Evolutionary conservation across 2,113 vertebrate species (phyloP).

Genomic region (Cephalopterus ornatus): DNA sequence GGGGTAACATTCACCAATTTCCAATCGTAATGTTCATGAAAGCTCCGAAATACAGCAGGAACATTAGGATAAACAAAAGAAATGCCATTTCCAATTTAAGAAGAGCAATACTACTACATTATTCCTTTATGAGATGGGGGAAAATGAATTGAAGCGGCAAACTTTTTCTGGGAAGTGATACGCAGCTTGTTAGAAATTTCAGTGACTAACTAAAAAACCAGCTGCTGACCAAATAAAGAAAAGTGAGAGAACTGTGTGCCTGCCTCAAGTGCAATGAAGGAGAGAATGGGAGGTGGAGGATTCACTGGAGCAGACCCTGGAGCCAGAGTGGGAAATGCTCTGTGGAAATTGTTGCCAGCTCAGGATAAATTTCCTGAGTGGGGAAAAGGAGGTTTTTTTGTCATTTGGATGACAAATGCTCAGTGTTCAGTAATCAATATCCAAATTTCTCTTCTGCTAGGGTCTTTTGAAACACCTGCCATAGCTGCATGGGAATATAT

Average conservation of each 20-base stretch:
- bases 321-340: not conserved
- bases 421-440: not conserved
- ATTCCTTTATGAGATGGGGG: not conserved
- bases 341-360: not conserved
- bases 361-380: not conserved
- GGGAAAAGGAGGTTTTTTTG: not conserved
- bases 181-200: not conserved
- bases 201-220: not conserved
- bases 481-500: not conserved
- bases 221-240: not conserved
- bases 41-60: not conserved
- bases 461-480: not conserved
- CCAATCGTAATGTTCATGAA: not conserved
- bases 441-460: not conserved
- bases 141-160: not conserved
- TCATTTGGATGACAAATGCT: not conserved
- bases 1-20: no score
- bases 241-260: not conserved
- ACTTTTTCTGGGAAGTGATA: not conserved
- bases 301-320: not conserved
- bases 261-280: not conserved
- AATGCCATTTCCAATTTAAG: conserved; percentile 3
- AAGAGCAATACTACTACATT: not conserved
- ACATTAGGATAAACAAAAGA: not conserved
- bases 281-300: not conserved